A percentile compares a stretch with the other conserved stretches of the same genome.
Conservation (phyloP, 2,113 vertebrate genomes). For the Lota lota region DNA sequence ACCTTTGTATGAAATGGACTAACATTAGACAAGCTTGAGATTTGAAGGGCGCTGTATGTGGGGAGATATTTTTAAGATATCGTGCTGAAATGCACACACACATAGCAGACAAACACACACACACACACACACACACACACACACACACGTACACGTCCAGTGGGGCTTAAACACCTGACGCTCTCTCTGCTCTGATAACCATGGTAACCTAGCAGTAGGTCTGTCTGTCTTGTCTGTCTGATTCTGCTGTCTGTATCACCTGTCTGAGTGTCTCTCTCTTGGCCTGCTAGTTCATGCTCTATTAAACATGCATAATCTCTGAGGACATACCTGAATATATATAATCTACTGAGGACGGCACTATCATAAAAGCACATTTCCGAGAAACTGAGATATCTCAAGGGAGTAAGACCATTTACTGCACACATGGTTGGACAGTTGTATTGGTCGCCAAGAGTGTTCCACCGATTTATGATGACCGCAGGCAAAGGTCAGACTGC, state of each 20-base stretch:
- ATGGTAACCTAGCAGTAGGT: slow-evolving; percentile 48
- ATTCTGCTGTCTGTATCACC: slow-evolving; percentile 2
- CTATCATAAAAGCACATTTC: no score
- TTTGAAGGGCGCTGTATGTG: no score
- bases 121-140: slow-evolving; percentile 28
- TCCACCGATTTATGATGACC: no score
- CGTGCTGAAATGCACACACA: neutral
- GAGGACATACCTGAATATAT: slow-evolving; percentile 43
- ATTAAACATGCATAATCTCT: slow-evolving; percentile 54
- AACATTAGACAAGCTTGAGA: no score
- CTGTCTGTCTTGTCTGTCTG: slow-evolving; percentile 26
- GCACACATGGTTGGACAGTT: no score
- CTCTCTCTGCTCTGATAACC: slow-evolving; percentile 62
- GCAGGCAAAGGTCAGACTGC: no score
- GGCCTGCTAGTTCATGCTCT: slow-evolving; percentile 36
- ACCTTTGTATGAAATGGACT: no score
- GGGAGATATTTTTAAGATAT: neutral
- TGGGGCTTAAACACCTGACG: slow-evolving; percentile 40
- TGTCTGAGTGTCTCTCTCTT: slow-evolving; percentile 29
- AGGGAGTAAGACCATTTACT: no score
- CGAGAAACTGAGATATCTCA: no score
- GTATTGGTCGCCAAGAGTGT: no score
- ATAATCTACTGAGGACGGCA: no score
- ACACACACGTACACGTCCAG: slow-evolving; percentile 17
- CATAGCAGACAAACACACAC: slow-evolving; percentile 13